Evolutionary conservation across 2,888 invertebrate genomes (phyloP).

Genomic region (Esperia sulphurella): DNA sequence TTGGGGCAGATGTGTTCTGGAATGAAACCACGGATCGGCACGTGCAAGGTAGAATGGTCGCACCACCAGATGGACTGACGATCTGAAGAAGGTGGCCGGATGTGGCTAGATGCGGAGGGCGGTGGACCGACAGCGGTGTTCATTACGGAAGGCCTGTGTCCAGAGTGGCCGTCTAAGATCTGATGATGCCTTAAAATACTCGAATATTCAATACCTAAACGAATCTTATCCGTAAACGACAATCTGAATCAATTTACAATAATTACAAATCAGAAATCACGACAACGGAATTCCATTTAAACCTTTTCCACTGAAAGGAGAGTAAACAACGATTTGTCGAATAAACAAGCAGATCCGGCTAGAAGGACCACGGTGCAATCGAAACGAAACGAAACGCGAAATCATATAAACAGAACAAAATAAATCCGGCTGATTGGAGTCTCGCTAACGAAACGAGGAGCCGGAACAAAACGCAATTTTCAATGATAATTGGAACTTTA

Average conservation of each 20-base stretch:
- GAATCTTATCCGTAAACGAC: not conserved
- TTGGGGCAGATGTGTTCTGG: too few species aligned
- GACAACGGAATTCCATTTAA: constrained; percentile 1
- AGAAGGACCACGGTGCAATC: not conserved
- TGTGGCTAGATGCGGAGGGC: too few species aligned
- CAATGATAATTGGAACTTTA: constrained; percentile 3
- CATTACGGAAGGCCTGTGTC: too few species aligned
- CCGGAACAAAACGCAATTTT: constrained; percentile 1
- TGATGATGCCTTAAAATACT: too few species aligned
- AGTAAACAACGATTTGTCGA: constrained; percentile 1
- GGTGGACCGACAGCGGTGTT: too few species aligned
- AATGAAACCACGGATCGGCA: too few species aligned
- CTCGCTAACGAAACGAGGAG: constrained; percentile 2
- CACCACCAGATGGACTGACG: too few species aligned
- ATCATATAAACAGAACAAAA: constrained; percentile 9
- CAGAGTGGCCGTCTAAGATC: too few species aligned
- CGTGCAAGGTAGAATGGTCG: too few species aligned
- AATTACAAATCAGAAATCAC: constrained; percentile 3
- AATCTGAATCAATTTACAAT: not conserved
- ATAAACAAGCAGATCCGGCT: not conserved
- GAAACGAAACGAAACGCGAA: not conserved
- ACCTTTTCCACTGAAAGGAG: not conserved
- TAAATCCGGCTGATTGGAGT: constrained; percentile 6
- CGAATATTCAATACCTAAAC: not conserved
- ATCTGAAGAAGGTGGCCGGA: too few species aligned